A percentile compares a stretch with the other conserved stretches of the same genome.
These are phyloP conservation scores for Xestia ashworthii DNA, from an alignment of 2,888 invertebrate species.

Conservation along the genomic window DNA sequence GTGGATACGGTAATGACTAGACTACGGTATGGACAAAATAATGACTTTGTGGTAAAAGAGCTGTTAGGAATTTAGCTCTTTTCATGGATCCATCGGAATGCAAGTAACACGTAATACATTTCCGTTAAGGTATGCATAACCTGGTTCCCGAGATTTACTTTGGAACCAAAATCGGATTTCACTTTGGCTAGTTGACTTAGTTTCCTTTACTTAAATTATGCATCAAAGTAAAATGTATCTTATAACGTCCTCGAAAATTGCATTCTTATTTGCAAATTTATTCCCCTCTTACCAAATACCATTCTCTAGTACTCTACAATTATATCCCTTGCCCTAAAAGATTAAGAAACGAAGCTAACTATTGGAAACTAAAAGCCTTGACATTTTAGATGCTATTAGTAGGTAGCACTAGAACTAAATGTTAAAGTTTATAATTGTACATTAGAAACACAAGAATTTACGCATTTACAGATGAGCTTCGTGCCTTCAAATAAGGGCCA, in stretches of 20 bases:
- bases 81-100: neutral
- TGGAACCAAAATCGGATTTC: no score
- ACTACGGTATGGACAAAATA: no score
- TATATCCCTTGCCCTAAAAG: neutral
- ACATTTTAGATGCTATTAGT: slow-evolving; percentile 21
- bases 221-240: neutral
- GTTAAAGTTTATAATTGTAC: slow-evolving; percentile 15
- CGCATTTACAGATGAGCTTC: neutral
- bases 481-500: neutral
- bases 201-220: slow-evolving; percentile 15
- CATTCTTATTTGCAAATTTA: neutral
- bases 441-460: slow-evolving; percentile 1
- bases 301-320: neutral
- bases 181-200: neutral
- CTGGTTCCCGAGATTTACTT: no score
- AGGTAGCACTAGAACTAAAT: slow-evolving; percentile 8
- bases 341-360: neutral
- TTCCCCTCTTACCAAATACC: neutral
- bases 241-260: neutral
- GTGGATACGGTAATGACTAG: no score
- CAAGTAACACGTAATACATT: neutral
- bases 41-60: neutral
- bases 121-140: no score
- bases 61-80: neutral
- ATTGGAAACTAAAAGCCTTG: slow-evolving; percentile 41